Base-by-base conservation (phyloP, 2,113 vertebrate species). In the Tinamus guttatus region DNA sequence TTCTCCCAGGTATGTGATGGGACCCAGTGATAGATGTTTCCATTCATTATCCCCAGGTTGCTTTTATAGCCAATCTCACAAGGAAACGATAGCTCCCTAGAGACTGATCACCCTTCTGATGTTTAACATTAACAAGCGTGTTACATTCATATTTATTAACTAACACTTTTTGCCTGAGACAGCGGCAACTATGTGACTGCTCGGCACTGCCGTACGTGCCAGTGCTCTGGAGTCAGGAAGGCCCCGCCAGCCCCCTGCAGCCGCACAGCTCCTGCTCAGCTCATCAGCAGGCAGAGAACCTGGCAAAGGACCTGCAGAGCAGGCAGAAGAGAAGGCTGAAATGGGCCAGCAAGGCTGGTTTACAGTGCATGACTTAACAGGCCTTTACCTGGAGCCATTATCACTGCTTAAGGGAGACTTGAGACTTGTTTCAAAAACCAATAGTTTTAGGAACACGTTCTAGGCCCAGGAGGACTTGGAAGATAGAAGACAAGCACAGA, bases 341-440 rank as follows among this genome's bases (percentile, higher is more conserved):
- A 13, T 0, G 8, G 4, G 25, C 19, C 27, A 54, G 74, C 52
- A 13, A 28, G 12, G 24, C 7, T 28, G 27, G 11, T 2, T 4
- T 36, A 30, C 7, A 34, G 10, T 0, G 0, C 58, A 68, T 68
- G 13, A 87, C 41, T 13, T 20, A 7, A 18, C 14, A 3, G 0
- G 6, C 4, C 71, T 1, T 4, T 6, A 5, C 52, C 80, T 27
- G 40, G 13, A 73, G 81, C 88, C 60, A n/a, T 3, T 30, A 41
- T 5, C 64, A 5, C 41, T 11, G 21, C 63, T 67, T 21, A 7
- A 0, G 0, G 20, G 34, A 32, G 12, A n/a, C n/a, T n/a, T 73
- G 30, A 70, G 32, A n/a, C 54, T 34, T 0, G 1, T 43, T 34
- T 56, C 32, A 36, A 69, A 10, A 56, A 65, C 7, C 79, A 51